A percentile compares a stretch with the other conserved stretches of the same genome.
Conservation (phyloP, 1,140 invertebrate species). For the Euborellia annulipes region DNA sequence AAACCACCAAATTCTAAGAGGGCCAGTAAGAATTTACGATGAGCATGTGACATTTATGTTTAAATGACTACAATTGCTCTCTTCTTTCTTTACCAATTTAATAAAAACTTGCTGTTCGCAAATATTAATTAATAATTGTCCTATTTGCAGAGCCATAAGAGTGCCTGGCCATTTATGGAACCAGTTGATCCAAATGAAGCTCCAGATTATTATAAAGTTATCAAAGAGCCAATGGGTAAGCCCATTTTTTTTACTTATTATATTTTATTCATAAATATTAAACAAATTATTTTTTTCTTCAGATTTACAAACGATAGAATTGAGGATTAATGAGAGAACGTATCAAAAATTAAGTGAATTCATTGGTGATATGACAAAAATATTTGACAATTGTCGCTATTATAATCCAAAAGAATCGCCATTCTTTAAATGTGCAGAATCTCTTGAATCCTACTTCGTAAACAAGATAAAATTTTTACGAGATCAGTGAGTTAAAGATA, state of each 20-base stretch:
- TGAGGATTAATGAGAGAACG: constrained; percentile 62
- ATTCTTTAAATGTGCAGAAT: constrained; percentile 89
- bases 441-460: constrained; percentile 88
- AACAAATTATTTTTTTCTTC: constrained; percentile 26
- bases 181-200: constrained; percentile 89
- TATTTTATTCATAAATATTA: constrained; percentile 2
- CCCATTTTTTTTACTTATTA: constrained; percentile 9
- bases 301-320: constrained; percentile 90
- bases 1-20: no score
- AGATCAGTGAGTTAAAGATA: constrained; percentile 27
- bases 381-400: constrained; percentile 96
- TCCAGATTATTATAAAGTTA: constrained; percentile 93
- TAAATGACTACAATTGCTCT: background rate
- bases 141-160: constrained; percentile 57
- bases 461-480: constrained; percentile 74
- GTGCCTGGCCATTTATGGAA: constrained; percentile 93
- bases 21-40: no score
- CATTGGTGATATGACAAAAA: constrained; percentile 93
- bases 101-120: constrained; percentile 8
- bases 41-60: constrained; percentile 4
- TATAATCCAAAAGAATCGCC: constrained; percentile 91
- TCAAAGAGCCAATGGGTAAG: constrained; percentile 97
- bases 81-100: constrained; percentile 5
- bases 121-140: constrained; percentile 9
- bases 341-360: constrained; percentile 87